Conservation (phyloP, 1,140 invertebrate species). For the Lineus longissimus region DNA sequence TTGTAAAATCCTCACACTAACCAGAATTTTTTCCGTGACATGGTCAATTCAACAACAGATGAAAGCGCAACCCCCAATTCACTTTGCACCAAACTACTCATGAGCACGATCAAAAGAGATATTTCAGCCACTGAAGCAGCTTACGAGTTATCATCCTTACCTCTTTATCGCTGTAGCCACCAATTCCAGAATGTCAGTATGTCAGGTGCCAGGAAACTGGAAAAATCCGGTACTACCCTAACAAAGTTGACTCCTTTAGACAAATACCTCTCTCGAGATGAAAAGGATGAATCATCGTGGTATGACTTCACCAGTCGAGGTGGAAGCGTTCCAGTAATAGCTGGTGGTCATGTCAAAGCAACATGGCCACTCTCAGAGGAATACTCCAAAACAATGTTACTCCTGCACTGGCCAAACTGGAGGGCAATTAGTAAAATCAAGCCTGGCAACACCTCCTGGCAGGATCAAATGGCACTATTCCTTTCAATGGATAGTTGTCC, state of each 20-base stretch:
- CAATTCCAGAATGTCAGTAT: slow-evolving; percentile 3
- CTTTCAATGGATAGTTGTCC: not conserved
- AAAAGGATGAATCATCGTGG: slow-evolving; percentile 5
- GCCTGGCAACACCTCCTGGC: slow-evolving; percentile 7
- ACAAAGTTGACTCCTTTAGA: slow-evolving; percentile 1
- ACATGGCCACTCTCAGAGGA: not conserved
- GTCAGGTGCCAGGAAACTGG: not conserved
- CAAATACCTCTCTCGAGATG: not conserved
- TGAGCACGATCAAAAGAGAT: not conserved
- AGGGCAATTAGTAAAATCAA: not conserved
- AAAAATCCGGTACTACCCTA: not conserved
- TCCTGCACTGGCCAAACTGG: slow-evolving; percentile 6
- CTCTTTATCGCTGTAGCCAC: not conserved
- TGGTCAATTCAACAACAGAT: not conserved
- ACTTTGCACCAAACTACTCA: not conserved
- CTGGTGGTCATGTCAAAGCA: not conserved
- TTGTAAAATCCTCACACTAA: no score
- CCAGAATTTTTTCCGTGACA: not conserved
- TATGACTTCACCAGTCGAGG: not conserved
- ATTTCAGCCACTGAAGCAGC: not conserved
- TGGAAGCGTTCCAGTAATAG: not conserved
- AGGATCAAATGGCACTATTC: slow-evolving; percentile 8
- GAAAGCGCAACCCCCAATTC: not conserved
- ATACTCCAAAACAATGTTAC: not conserved
- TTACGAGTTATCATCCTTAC: slow-evolving; percentile 5